Evolutionary conservation across 2,888 invertebrate species (phyloP).

Genomic region (Sabellastarte sp.): DNA sequence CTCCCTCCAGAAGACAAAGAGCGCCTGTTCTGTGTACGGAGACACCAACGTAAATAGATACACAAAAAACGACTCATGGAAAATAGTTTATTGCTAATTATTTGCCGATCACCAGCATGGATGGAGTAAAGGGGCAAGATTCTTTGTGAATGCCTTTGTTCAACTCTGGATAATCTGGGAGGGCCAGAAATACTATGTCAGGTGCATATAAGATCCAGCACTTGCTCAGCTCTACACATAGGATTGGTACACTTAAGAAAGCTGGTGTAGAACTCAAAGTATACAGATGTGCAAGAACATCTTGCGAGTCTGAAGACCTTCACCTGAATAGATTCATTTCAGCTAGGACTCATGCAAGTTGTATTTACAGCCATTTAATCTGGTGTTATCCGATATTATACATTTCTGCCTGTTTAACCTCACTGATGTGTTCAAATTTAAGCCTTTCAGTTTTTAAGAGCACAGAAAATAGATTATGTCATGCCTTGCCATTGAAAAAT

Average conservation of each 20-base stretch:
- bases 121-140: neutral
- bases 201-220: neutral
- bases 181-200: neutral
- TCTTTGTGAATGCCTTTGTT: neutral
- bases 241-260: neutral
- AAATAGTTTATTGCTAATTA: too few relatives aligned
- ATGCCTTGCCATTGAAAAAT: too few relatives aligned
- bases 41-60: neutral
- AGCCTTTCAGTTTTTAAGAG: too few relatives aligned
- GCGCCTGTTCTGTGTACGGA: neutral
- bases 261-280: neutral
- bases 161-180: neutral
- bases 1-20: neutral
- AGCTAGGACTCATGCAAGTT: too few relatives aligned
- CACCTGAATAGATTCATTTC: neutral
- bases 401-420: too few relatives aligned
- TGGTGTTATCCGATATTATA: too few relatives aligned
- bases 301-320: neutral
- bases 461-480: too few relatives aligned
- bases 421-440: too few relatives aligned
- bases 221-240: neutral
- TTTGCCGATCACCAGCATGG: too few relatives aligned
- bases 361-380: too few relatives aligned
- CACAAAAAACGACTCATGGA: too few relatives aligned
- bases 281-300: neutral